Conservation (phyloP, 2,797 vertebrate species). For the Coluber constrictor region DNA sequence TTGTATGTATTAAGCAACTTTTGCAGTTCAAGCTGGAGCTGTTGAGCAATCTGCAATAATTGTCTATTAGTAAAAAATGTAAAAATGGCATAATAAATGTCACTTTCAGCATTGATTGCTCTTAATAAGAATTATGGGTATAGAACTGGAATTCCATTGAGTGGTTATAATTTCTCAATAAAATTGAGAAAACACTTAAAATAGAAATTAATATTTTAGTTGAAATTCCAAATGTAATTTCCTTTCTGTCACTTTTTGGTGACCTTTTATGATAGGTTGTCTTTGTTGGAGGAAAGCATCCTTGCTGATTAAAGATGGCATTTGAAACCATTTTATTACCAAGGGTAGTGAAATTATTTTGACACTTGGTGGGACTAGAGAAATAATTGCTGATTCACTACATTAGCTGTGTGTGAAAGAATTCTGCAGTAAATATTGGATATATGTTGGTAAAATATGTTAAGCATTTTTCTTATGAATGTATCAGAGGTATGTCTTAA, state of each 20-base stretch:
- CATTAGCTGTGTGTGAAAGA: slow-evolving; percentile 67
- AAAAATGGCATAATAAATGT: slow-evolving; percentile 32
- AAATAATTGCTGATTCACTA: slow-evolving; percentile 89
- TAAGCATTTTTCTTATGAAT: slow-evolving; percentile 41
- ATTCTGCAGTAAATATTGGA: slow-evolving; percentile 57
- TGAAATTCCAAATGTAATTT: slow-evolving; percentile 84
- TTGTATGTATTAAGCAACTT: too few relatives aligned
- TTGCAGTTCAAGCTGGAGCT: not conserved
- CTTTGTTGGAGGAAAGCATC: slow-evolving; percentile 80
- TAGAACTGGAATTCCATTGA: slow-evolving; percentile 53
- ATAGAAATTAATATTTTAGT: slow-evolving; percentile 85
- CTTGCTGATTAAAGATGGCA: slow-evolving; percentile 89
- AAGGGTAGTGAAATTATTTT: slow-evolving; percentile 82
- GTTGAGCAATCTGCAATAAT: slow-evolving; percentile 6
- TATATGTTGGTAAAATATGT: slow-evolving; percentile 39
- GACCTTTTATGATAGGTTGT: slow-evolving; percentile 88
- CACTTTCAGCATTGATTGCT: slow-evolving; percentile 35
- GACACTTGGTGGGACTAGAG: slow-evolving; percentile 82
- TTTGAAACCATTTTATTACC: slow-evolving; percentile 91
- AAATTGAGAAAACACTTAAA: slow-evolving; percentile 72
- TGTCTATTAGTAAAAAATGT: slow-evolving; percentile 26
- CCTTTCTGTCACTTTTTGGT: slow-evolving; percentile 84
- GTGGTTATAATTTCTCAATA: slow-evolving; percentile 40
- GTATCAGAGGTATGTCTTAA: slow-evolving; percentile 11
- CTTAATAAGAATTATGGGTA: slow-evolving; percentile 34